phyloP scores from a whole-genome alignment of 2,797 vertebrate genomes.

The Lateolabrax maculatus region DNA sequence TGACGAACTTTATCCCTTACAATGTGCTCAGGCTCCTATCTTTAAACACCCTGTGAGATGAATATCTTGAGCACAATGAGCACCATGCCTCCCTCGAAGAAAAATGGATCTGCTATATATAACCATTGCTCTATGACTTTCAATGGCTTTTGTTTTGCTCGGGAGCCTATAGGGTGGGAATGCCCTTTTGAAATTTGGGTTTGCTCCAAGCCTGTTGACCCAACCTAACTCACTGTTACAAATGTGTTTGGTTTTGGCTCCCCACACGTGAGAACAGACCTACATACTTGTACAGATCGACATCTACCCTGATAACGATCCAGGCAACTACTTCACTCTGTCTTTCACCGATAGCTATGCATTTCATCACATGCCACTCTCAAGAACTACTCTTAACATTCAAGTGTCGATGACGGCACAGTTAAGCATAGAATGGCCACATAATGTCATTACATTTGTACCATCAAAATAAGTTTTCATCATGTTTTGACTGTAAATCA shows the following conservation, averaged over 20 bases:
- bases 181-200: slow-evolving; percentile 62
- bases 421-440: background rate
- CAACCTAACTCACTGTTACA: slow-evolving; percentile 32
- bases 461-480: slow-evolving; percentile 29
- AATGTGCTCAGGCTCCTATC: slow-evolving; percentile 25
- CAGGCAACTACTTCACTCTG: background rate
- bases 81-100: slow-evolving; percentile 19
- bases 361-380: slow-evolving; percentile 11
- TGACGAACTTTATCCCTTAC: slow-evolving; percentile 35
- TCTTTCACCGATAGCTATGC: background rate
- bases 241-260: slow-evolving; percentile 41
- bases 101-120: slow-evolving; percentile 59
- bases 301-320: slow-evolving; percentile 49
- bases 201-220: slow-evolving; percentile 54
- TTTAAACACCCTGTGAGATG: slow-evolving; percentile 32
- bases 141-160: slow-evolving; percentile 71
- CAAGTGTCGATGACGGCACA: background rate
- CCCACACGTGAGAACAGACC: slow-evolving; percentile 39
- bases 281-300: slow-evolving; percentile 37
- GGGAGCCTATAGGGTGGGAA: slow-evolving; percentile 29
- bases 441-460: background rate
- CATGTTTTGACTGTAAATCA: slow-evolving; percentile 56
- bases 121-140: slow-evolving; percentile 57
- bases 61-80: slow-evolving; percentile 44
- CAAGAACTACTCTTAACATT: background rate